Percentiles rank a stretch among this genome's conserved stretches.
Evolutionary conservation across 1,140 invertebrate genomes (phyloP).

Genomic region (Nasonia longicornis): DNA sequence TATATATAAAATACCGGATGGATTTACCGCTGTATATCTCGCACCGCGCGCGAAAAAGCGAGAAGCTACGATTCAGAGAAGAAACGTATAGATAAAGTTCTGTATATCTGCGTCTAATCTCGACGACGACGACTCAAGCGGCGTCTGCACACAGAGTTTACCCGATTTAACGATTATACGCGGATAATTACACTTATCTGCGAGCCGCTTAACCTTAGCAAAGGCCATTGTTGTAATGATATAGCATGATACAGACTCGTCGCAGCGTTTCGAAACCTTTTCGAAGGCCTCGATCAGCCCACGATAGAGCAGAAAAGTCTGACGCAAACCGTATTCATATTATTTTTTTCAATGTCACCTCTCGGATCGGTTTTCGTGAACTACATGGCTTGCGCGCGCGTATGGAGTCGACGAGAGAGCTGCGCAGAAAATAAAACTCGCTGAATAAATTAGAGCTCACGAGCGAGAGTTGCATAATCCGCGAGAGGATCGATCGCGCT

Average conservation of each 20-base stretch:
- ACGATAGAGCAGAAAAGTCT: background rate
- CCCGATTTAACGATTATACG: background rate
- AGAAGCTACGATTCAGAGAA: too few species aligned
- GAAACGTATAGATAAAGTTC: too few species aligned
- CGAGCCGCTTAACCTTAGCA: background rate
- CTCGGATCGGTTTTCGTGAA: background rate
- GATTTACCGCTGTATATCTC: too few species aligned
- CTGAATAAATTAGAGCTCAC: slow-evolving; percentile 6
- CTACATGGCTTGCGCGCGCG: background rate
- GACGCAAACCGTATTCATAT: background rate
- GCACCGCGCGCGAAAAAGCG: too few species aligned
- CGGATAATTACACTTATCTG: background rate
- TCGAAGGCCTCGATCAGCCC: background rate
- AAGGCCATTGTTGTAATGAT: slow-evolving; percentile 3
- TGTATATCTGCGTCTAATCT: background rate
- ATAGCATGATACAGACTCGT: background rate
- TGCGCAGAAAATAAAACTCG: background rate
- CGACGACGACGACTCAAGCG: background rate
- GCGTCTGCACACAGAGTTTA: too few species aligned
- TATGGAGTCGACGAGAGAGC: background rate
- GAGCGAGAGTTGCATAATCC: background rate
- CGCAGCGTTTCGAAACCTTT: background rate
- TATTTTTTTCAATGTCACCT: background rate
- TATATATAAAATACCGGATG: too few species aligned
- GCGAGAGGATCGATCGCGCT: background rate